Conservation (phyloP, 1,140 invertebrate genomes). For the Drosophila aff. region DNA sequence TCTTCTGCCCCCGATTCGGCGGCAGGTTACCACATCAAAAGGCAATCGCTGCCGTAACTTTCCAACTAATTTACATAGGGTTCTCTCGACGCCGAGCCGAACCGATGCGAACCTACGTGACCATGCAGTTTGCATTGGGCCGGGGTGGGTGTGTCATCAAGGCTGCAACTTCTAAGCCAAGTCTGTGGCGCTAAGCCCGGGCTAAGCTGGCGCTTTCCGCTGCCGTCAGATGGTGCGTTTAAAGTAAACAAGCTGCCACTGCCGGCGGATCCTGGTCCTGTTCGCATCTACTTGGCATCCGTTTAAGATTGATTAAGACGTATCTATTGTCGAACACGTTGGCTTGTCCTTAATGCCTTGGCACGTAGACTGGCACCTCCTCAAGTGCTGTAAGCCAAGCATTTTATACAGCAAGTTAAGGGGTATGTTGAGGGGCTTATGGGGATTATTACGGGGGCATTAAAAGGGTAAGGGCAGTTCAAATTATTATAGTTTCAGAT, state of each 20-base stretch:
- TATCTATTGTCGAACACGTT: conserved; percentile 79
- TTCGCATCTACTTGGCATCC: conserved; percentile 22
- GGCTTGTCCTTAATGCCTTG: conserved; percentile 43
- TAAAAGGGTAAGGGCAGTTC: neutral
- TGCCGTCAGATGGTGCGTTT: conserved; percentile 46
- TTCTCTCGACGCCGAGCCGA: conserved; percentile 10
- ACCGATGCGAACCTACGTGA: conserved; percentile 47
- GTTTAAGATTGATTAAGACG: conserved; percentile 81
- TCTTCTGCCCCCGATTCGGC: neutral
- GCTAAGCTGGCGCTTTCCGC: conserved; percentile 12
- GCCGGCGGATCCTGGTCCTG: neutral
- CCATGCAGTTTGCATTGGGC: conserved; percentile 67
- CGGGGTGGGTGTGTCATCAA: conserved; percentile 10
- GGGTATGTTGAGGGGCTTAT: conserved; percentile 10
- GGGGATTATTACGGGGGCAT: neutral
- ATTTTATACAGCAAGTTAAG: conserved; percentile 13
- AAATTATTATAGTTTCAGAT: neutral
- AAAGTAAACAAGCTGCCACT: conserved; percentile 56
- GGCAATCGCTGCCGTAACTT: conserved; percentile 71
- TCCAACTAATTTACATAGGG: conserved; percentile 75
- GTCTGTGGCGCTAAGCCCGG: neutral
- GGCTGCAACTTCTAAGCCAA: conserved; percentile 39
- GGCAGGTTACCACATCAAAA: conserved; percentile 69
- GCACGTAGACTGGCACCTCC: conserved; percentile 54
- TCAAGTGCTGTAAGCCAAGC: conserved; percentile 25